Evolutionary conservation across 2,888 invertebrate genomes (phyloP), one percentile per base, ranked within the genome.

Genomic region (Ophioninae sp.): DNA sequence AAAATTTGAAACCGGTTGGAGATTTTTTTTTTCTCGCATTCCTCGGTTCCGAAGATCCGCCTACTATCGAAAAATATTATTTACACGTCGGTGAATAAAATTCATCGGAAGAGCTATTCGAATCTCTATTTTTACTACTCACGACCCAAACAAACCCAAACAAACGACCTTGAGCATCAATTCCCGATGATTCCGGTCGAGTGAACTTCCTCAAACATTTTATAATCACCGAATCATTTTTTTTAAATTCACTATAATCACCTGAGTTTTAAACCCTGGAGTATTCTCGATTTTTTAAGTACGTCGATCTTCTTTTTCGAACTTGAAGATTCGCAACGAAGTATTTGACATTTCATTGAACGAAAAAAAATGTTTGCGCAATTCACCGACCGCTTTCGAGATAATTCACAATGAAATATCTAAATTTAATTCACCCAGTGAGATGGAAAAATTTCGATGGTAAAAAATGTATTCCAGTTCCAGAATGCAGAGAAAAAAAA

Each of bases 1-100:
- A 41, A 67, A 77, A 81, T 59, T 61, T 17, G n/a, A 76, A 81
- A 77, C 81, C 81, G 81, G 81, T 81, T 56, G 72, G 23, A 21
- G 21, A 69, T 68, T 61, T 73, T 62, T 69, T 70, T 69, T 64
- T 50, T 62, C 65, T 50, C 41, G 61, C 39, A 20, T 62, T 30
- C 67, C 56, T 68, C 3, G 30, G 39, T 37, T 67, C 62, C 81
- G 50, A 61, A 77, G n/a, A 50, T 75, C 20, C 13, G 23, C 21
- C 23, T 62, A 23, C n/a, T 30, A 30, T 7, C 5, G 44, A 44
- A 59, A 57, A 59, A 21, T 21, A 59, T 21, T 67, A 30, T 67
- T 39, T 73, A 73, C 44, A 65, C 72, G 13, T 39, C 20, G 57
- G 69, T 57, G 56, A 8, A 70, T 59, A 39, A 75, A 64, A 39